phyloP scores from a whole-genome alignment of 2,113 vertebrate species.

The Podocnemis expansa region DNA sequence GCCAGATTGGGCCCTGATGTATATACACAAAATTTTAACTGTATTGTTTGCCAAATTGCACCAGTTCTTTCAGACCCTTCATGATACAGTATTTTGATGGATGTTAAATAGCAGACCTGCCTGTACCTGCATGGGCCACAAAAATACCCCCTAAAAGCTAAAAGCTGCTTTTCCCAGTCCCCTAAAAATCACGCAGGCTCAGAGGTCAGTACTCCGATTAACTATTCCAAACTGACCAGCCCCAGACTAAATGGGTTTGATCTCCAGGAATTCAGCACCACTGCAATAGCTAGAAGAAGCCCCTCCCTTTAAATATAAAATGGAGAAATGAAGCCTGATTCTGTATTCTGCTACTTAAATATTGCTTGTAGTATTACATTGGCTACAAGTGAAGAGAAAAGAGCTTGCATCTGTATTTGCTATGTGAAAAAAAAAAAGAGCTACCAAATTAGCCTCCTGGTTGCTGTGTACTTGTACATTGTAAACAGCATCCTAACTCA shows the following conservation, averaged over 20 bases:
- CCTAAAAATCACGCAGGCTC: background rate
- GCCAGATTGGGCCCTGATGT: background rate
- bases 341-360: background rate
- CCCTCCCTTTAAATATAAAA: background rate
- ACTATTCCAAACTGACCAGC: background rate
- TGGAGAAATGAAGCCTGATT: background rate
- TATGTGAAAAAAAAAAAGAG: background rate
- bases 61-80: background rate
- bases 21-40: background rate
- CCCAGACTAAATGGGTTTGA: background rate
- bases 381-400: background rate
- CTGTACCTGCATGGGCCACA: background rate
- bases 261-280: background rate
- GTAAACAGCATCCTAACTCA: background rate
- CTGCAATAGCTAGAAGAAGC: background rate
- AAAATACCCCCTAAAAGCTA: background rate
- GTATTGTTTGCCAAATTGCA: background rate
- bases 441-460: background rate
- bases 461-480: background rate
- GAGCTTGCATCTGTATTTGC: background rate
- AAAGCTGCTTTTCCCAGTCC: background rate
- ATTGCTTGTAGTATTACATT: background rate
- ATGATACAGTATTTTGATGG: background rate
- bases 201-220: background rate
- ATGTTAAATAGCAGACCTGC: background rate